Conservation (phyloP, 2,797 vertebrate genomes). For the Sitta carolinensis region DNA sequence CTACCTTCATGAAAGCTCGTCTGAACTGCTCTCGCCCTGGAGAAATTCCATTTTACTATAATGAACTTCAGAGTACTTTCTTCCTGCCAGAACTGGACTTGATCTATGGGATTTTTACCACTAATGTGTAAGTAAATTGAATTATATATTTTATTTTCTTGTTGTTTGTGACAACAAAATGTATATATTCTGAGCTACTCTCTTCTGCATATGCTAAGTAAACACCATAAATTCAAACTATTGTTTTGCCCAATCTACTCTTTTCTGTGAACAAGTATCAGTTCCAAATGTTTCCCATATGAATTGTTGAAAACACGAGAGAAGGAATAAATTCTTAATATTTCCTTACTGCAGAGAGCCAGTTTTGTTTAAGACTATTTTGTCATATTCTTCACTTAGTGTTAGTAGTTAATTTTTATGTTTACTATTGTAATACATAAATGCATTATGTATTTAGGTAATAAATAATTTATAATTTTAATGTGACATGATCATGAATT, state of each 20-base stretch:
- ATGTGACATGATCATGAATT: background rate
- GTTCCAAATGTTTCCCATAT: background rate
- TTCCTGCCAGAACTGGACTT: constrained; percentile 93
- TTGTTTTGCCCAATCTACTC: background rate
- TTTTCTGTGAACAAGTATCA: background rate
- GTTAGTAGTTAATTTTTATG: background rate
- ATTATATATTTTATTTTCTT: background rate
- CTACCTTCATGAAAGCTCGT: constrained; percentile 97
- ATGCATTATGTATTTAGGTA: background rate
- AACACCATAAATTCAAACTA: background rate
- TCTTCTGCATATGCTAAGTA: background rate
- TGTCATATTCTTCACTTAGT: background rate
- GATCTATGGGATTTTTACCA: constrained; percentile 96
- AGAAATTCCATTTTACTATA: constrained; percentile 95
- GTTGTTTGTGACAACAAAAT: background rate
- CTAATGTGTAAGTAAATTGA: constrained; percentile 87
- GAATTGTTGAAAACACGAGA: background rate
- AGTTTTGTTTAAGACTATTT: background rate
- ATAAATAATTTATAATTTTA: background rate
- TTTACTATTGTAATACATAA: background rate
- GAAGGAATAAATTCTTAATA: background rate
- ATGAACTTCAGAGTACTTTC: constrained; percentile 95
- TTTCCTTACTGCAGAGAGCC: background rate
- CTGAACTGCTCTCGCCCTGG: constrained; percentile 95
- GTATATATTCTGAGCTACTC: background rate